Evolutionary conservation across 2,888 invertebrate species (phyloP), one percentile per base, ranked within the genome.

Genomic region (Entomobrya multifasciata): DNA sequence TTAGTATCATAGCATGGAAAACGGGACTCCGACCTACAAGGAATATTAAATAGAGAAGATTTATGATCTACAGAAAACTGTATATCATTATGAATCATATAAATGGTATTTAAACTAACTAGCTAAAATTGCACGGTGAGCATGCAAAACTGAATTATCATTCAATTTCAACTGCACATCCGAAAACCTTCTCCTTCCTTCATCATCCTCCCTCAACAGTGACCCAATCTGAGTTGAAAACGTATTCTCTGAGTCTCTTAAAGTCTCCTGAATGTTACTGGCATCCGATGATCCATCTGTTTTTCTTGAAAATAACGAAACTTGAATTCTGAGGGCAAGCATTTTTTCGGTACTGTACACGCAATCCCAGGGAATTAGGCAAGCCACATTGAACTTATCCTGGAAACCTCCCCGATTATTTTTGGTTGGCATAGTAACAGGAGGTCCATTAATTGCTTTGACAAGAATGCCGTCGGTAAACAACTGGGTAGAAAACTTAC

Each of bases 11-110:
- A 2, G 60, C 44, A 10, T 77, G 25, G 13, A 77, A 77, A n/a
- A 77, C 77, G 10, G 77, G 60, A 60, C 77, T 77, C 4, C 77
- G 30, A 49, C 27, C 72, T 60, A 36, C 36, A 4, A 36, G 36
- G 8, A 36, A 36, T 8, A 25, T 25, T n/a, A 22, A 25, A n/a
- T 60, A n/a, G n/a, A n/a, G n/a, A n/a, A n/a, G n/a, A n/a, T n/a
- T n/a, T n/a, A n/a, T n/a, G n/a, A n/a, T n/a, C n/a, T n/a, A n/a
- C n/a, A n/a, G n/a, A n/a, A n/a, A n/a, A n/a, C n/a, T n/a, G n/a
- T 30, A 27, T 6, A 22, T 30, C 15, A 36, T 4, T 8, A 36
- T 36, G 36, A 36, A 36, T 8, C n/a, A 15, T n/a, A 60, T 27
- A 6, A 15, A n/a, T 22, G 6, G 25, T 10, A 2, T 60, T 52